These are phyloP conservation scores for Magallana gigas DNA, from an alignment of 1,140 invertebrate genomes.

Conservation along the genomic window DNA sequence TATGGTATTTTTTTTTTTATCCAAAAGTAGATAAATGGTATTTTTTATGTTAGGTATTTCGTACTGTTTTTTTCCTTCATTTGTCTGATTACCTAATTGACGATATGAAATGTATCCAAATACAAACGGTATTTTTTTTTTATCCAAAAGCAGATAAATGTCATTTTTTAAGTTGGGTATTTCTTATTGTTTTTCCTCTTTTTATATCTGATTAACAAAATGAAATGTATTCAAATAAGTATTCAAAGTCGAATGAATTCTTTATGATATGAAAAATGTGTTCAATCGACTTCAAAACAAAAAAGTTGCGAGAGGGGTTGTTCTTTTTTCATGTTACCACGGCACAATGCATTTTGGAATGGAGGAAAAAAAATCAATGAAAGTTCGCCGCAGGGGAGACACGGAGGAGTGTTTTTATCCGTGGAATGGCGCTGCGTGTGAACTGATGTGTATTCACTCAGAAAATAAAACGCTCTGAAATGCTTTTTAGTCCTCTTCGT, in stretches of 20 bases:
- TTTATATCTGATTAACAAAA: too few species aligned
- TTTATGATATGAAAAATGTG: too few species aligned
- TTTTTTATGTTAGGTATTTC: too few species aligned
- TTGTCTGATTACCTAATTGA: too few species aligned
- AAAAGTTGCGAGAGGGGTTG: neutral
- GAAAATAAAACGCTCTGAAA: conserved; percentile 3
- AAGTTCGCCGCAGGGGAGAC: conserved; percentile 2
- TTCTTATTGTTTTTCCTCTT: too few species aligned
- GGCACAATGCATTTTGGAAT: conserved; percentile 3
- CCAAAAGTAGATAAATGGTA: too few species aligned
- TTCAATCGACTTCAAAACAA: neutral
- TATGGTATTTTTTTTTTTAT: too few species aligned
- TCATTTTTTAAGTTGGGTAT: too few species aligned
- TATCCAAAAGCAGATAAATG: too few species aligned
- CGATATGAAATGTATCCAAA: neutral
- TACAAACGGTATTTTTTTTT: neutral
- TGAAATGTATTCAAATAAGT: neutral
- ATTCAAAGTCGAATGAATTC: neutral
- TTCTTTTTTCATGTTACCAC: neutral
- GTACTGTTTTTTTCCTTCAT: too few species aligned
- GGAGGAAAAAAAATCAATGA: neutral
- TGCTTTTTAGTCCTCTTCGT: neutral
- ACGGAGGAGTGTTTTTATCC: neutral
- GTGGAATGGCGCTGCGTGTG: conserved; percentile 1
- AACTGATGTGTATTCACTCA: conserved; percentile 19